phyloP scores from a whole-genome alignment of 1,140 invertebrate species.

The Dermatophagoides farinae region DNA sequence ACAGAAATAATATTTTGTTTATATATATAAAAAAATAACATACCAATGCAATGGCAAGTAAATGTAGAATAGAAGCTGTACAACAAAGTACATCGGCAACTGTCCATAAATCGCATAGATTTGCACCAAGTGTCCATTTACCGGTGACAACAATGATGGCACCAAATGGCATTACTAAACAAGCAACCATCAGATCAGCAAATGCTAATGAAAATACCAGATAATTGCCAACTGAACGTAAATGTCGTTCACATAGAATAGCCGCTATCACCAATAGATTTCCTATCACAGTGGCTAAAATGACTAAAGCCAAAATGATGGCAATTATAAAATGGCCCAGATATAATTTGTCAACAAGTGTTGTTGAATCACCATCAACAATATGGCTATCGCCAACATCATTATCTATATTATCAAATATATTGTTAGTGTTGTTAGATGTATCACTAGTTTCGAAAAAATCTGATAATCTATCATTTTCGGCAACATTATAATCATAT shows the following conservation, averaged over 20 bases:
- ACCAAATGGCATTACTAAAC: constrained; percentile 66
- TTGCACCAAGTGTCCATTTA: constrained; percentile 61
- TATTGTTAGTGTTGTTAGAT: not conserved
- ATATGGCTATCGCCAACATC: not conserved
- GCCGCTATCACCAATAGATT: constrained; percentile 86
- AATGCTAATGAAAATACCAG: constrained; percentile 64
- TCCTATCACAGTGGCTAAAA: constrained; percentile 29
- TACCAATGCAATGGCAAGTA: constrained; percentile 65
- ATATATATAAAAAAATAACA: not conserved
- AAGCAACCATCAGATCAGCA: constrained; percentile 61
- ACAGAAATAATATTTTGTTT: not conserved
- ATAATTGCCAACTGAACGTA: constrained; percentile 64
- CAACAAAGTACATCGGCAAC: constrained; percentile 76
- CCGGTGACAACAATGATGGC: constrained; percentile 49
- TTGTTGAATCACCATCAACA: not conserved
- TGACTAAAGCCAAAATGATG: constrained; percentile 13
- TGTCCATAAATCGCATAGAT: constrained; percentile 85
- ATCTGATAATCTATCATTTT: not conserved
- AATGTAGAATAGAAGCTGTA: constrained; percentile 64
- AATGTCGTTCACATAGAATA: constrained; percentile 61
- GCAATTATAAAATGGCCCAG: not conserved
- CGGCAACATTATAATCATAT: not conserved
- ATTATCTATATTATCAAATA: not conserved
- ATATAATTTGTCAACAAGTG: not conserved
- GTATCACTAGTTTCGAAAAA: not conserved